Percentiles rank a stretch among this genome's conserved stretches.
These are phyloP conservation scores for Microtus ochrogaster DNA, from an alignment of 2,113 vertebrate species.

Conservation along the genomic window DNA sequence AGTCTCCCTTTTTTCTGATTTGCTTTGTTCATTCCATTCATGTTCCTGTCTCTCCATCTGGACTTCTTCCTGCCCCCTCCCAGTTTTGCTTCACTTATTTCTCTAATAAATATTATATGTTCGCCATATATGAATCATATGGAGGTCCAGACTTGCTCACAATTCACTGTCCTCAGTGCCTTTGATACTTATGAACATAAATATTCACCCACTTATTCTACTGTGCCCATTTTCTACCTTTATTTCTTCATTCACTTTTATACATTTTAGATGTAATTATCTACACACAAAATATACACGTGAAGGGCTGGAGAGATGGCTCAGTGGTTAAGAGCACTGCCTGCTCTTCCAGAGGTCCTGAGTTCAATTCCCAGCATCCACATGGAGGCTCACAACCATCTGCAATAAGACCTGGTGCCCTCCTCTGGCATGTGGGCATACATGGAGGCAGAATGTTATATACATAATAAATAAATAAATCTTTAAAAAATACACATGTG, in stretches of 20 bases:
- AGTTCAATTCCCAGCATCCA: too few relatives aligned
- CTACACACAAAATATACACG: background rate
- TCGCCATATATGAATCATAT: background rate
- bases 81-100: background rate
- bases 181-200: background rate
- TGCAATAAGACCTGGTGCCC: too few relatives aligned
- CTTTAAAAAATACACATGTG: background rate
- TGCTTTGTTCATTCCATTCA: background rate
- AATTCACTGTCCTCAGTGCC: background rate
- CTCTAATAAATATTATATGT: background rate
- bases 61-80: background rate
- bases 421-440: too few relatives aligned
- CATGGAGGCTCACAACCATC: too few relatives aligned
- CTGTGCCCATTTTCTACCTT: background rate
- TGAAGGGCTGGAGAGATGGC: too few relatives aligned
- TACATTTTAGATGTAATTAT: background rate
- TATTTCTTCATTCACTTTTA: background rate
- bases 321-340: too few relatives aligned
- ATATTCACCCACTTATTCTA: background rate
- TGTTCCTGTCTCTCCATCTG: background rate
- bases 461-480: too few relatives aligned
- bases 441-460: too few relatives aligned
- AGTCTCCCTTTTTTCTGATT: background rate
- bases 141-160: background rate
- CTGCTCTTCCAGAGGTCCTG: too few relatives aligned